Conservation (phyloP, 2,113 vertebrate species). For the Elephas maximus region DNA sequence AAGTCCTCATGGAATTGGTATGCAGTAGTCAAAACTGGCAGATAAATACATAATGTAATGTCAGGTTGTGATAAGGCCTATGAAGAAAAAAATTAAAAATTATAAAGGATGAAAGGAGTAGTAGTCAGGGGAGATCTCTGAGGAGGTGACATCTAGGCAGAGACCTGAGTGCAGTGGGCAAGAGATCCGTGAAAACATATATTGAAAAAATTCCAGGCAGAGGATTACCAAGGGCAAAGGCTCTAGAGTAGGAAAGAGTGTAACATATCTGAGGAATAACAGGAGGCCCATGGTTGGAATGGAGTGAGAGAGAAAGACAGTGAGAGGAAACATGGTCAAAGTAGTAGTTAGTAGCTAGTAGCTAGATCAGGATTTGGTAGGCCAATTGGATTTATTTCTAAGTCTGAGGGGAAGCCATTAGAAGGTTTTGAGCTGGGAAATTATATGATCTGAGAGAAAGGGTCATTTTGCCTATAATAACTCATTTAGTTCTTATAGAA, state of each 20-base stretch:
- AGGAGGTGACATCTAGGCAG: not conserved
- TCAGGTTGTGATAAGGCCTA: not conserved
- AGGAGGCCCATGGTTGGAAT: not conserved
- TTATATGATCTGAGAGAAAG: not conserved
- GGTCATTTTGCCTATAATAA: not conserved
- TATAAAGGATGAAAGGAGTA: slow-evolving; percentile 23
- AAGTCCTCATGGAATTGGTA: not conserved
- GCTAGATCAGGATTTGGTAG: not conserved
- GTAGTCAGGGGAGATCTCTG: not conserved
- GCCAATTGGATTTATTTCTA: not conserved
- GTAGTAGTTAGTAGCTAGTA: not conserved
- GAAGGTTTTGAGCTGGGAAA: not conserved
- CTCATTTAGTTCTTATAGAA: not conserved
- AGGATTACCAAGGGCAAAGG: not conserved
- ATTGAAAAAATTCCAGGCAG: not conserved
- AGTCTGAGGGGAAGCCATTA: not conserved
- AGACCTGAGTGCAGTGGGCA: not conserved
- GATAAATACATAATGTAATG: not conserved
- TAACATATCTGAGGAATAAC: not conserved
- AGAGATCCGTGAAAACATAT: not conserved
- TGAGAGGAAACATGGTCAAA: not conserved
- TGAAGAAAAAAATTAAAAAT: not conserved
- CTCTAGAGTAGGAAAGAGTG: not conserved
- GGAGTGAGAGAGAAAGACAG: not conserved
- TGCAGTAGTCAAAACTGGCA: not conserved